Percentiles rank a stretch among this genome's conserved stretches.
These are phyloP conservation scores for Drosophila prostipennis DNA, from an alignment of 2,888 invertebrate species.

Conservation along the genomic window DNA sequence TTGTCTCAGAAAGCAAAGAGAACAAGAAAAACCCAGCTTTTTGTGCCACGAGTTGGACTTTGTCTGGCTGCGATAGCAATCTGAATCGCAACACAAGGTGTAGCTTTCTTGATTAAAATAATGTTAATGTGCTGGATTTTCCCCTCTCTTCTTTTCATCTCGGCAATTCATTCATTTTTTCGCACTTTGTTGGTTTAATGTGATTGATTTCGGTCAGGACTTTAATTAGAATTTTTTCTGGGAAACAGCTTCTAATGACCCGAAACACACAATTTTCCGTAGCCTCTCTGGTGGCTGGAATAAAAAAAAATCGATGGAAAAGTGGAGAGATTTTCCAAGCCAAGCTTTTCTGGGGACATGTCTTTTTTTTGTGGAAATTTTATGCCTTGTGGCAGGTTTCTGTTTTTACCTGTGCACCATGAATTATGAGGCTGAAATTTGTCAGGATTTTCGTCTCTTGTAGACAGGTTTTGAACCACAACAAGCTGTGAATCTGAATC, in stretches of 20 bases:
- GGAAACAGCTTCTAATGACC: constrained; percentile 42
- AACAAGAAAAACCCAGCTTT: constrained; percentile 31
- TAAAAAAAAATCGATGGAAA: constrained; percentile 6
- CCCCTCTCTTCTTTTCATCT: constrained; percentile 17
- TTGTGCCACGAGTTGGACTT: constrained; percentile 10
- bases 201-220: constrained; percentile 51
- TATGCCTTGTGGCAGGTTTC: constrained; percentile 9
- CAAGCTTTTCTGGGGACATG: constrained; percentile 2
- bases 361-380: neutral
- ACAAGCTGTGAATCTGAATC: neutral
- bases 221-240: constrained; percentile 53
- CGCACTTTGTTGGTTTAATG: constrained; percentile 44
- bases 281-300: constrained; percentile 5
- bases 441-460: constrained; percentile 52
- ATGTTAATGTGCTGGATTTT: constrained; percentile 48
- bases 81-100: constrained; percentile 49
- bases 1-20: constrained; percentile 35
- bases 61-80: constrained; percentile 54
- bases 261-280: constrained; percentile 7
- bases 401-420: constrained; percentile 42
- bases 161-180: constrained; percentile 1
- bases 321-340: neutral
- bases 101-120: constrained; percentile 67
- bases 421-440: constrained; percentile 64
- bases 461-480: constrained; percentile 4